Base-by-base conservation (phyloP, 2,113 vertebrate genomes). In the Egretta garzetta region DNA sequence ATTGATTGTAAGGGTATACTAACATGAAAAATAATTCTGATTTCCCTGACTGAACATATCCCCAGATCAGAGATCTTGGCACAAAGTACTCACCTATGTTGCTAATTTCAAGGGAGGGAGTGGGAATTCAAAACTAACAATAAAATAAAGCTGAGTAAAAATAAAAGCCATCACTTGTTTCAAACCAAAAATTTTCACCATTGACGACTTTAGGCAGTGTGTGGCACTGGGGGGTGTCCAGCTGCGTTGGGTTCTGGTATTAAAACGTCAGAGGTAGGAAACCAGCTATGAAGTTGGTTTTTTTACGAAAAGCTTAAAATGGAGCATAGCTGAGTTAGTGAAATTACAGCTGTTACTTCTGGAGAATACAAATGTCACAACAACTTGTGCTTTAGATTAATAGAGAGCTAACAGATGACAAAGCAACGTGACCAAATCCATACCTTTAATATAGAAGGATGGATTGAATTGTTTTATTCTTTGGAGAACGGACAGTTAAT, bases 401-500 rank as follows among this genome's bases (percentile, higher is more conserved):
- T 12, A 55, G 89, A 15, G 10, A 88, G 30, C 21, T 90, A 55
- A 71, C 22, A 58, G 87, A 39, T 90, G 75, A 79, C 73, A 70
- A 66, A 91, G 43, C 39, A 83, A 7, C 27, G n/a, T 45, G 56
- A 76, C 58, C 73, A 77, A 77, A 60, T 32, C 70, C 62, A 17
- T 86, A 23, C 35, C 70, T 86, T 35, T 90, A 59, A 73, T 79
- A 50, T 0, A 50, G 27, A 55, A 63, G 39, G 80, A 45, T 5
- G 8, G 50, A 41, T 87, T 66, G 72, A 55, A 81, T 88, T 58
- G 79, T 85, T 88, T 66, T 90, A 58, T 76, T 81, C 50, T 93
- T 76, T 81, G 49, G 37, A 87, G 85, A 80, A 62, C 63, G 87
- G 60, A 49, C 39, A 91, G n/a, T 92, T 96, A 97, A 93, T 95